These are phyloP conservation scores for Drosophila navojoa DNA, from an alignment of 1,140 invertebrate species.

Conservation along the genomic window DNA sequence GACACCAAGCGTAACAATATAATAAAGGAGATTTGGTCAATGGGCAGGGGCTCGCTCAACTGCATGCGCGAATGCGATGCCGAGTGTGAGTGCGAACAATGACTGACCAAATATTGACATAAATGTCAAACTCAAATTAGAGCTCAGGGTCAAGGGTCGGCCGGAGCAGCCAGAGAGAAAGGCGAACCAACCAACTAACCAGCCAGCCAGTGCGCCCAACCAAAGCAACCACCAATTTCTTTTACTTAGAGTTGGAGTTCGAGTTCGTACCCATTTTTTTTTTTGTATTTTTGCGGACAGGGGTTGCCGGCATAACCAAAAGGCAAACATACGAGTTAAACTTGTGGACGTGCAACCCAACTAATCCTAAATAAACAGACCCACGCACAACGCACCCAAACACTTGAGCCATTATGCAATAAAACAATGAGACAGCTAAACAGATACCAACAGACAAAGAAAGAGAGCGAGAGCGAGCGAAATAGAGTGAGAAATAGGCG, in stretches of 20 bases:
- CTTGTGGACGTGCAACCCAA: constrained; percentile 39
- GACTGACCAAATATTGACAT: constrained; percentile 83
- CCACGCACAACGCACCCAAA: constrained; percentile 43
- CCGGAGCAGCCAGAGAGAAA: not conserved
- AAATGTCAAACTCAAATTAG: constrained; percentile 83
- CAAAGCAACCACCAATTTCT: constrained; percentile 26
- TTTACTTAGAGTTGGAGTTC: constrained; percentile 1
- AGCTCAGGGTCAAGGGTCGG: constrained; percentile 81
- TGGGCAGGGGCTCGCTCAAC: not conserved
- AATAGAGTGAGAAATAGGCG: not conserved
- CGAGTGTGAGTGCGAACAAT: constrained; percentile 71
- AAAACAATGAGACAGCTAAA: constrained; percentile 58
- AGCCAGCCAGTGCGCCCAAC: constrained; percentile 18
- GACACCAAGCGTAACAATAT: constrained; percentile 79
- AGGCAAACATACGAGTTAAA: constrained; percentile 63
- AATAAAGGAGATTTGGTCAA: constrained; percentile 47
- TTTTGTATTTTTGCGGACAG: not conserved
- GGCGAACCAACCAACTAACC: not conserved
- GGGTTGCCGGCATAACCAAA: constrained; percentile 35
- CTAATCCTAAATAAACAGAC: constrained; percentile 77
- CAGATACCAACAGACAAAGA: constrained; percentile 9
- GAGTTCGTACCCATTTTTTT: not conserved
- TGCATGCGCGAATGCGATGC: constrained; percentile 52
- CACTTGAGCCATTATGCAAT: constrained; percentile 78
- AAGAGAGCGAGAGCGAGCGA: constrained; percentile 2